phyloP scores from a whole-genome alignment of 35 echinoderm and acorn worm species.

The Apostichopus californicus region DNA sequence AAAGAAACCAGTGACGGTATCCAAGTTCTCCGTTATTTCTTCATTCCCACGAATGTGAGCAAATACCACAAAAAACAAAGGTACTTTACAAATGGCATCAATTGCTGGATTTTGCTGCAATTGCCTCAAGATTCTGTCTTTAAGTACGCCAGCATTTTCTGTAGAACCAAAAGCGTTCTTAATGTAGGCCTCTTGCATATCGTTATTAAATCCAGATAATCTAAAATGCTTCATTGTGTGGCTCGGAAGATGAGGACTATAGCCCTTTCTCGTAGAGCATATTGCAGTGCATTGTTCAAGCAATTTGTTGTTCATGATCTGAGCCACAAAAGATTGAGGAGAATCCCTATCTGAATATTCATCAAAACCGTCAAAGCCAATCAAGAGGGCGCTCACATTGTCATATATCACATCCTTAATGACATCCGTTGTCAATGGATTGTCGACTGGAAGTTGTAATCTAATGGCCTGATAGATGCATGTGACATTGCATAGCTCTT shows the following conservation, averaged over 20 bases:
- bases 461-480: not conserved
- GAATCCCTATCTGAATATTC: not conserved
- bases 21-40: not conserved
- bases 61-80: not conserved
- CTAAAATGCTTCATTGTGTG: no score
- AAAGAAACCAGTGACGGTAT: not conserved
- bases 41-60: not conserved
- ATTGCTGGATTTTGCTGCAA: not conserved
- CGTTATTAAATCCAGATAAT: no score
- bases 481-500: not conserved
- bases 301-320: not conserved
- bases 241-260: no score
- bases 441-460: not conserved
- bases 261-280: no score
- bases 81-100: not conserved
- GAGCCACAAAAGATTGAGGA: not conserved
- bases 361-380: not conserved
- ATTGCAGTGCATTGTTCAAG: not conserved
- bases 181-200: no score
- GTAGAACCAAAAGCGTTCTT: no score
- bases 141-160: no score
- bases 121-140: no score
- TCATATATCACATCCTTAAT: not conserved
- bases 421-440: not conserved
- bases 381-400: not conserved